Evolutionary conservation across 37 sponge, comb jelly and placozoan genomes (phyloP).

Genomic region (Hormiphora californensis): DNA sequence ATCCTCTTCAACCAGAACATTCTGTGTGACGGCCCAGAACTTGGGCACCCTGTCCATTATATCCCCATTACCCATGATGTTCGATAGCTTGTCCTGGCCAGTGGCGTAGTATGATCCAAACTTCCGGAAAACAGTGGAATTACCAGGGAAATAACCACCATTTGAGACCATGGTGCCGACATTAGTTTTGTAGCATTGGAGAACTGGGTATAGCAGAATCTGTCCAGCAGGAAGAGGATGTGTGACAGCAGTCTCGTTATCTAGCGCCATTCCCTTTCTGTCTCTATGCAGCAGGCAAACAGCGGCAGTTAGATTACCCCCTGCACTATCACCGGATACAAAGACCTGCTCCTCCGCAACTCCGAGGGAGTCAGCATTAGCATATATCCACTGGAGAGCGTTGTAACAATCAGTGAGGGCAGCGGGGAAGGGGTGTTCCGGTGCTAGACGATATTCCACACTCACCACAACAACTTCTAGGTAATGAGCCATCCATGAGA

Average conservation of each 20-base stretch:
- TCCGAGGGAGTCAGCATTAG: not conserved
- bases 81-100: not conserved
- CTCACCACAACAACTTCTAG: conserved; percentile 13
- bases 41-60: not conserved
- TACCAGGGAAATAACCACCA: not conserved
- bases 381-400: not conserved
- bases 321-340: conserved; percentile 23
- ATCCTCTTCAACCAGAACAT: not conserved
- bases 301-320: conserved; percentile 5
- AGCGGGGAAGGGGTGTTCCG: conserved; percentile 25
- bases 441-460: conserved; percentile 14
- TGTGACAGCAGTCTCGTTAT: not conserved
- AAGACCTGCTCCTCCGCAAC: not conserved
- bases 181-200: not conserved
- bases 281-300: not conserved
- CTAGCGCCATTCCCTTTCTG: not conserved
- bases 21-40: not conserved
- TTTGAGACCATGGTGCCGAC: not conserved
- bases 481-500: not conserved
- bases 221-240: not conserved
- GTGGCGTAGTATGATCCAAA: not conserved
- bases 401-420: not conserved
- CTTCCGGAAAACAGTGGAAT: too few relatives aligned
- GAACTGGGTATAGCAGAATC: conserved; percentile 8
- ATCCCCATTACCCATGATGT: not conserved